Base-by-base conservation (phyloP, 2,797 vertebrate genomes). In the Cynopterus sphinx region DNA sequence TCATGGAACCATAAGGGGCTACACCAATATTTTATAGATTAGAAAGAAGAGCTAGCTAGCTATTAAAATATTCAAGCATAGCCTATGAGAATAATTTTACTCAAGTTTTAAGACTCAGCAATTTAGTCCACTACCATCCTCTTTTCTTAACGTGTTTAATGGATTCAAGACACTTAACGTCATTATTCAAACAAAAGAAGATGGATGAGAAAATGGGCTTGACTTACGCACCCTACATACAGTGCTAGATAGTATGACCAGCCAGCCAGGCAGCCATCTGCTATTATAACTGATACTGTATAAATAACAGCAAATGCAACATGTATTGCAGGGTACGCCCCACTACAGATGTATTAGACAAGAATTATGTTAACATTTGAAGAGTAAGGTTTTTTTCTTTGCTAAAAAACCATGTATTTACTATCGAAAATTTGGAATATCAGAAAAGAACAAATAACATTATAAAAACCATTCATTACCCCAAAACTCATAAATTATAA, bases 41-140 rank as follows among this genome's bases (percentile, higher is more conserved):
- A 55, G 46, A 55, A 33, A 94, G 43, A 21, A 82, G 16, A 59
- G 75, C 43, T 95, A 84, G n/a, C 16, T 85, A 59, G 13, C 43
- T 92, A 53, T 49, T 95, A 73, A 87, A 92, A 90, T 90, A 85
- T 87, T 95, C 41, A 96, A 77, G 70, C 22, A 92, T 6, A 86
- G 63, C 9, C 57, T 94, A 93, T 95, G 46, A 82, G 59, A 96
- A 89, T 84, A 86, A 96, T 90, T 97, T 91, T 79, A 70, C n/a
- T 67, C 46, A 87, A 57, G 31, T 84, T 91, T 93, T 79, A 75
- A 87, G n/a, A 94, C 79, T 86, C 15, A 90, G 59, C 33, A 87
- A 71, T 74, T 82, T 92, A 85, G 28, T 81, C 21, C 28, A 87
- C n/a, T 70, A 85, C 96, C 75, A 85, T 71, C 4, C 33, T 67